Evolutionary conservation across 2,113 vertebrate species (phyloP), one percentile per base, ranked within the genome.

Genomic region (Chrysochloris asiatica): DNA sequence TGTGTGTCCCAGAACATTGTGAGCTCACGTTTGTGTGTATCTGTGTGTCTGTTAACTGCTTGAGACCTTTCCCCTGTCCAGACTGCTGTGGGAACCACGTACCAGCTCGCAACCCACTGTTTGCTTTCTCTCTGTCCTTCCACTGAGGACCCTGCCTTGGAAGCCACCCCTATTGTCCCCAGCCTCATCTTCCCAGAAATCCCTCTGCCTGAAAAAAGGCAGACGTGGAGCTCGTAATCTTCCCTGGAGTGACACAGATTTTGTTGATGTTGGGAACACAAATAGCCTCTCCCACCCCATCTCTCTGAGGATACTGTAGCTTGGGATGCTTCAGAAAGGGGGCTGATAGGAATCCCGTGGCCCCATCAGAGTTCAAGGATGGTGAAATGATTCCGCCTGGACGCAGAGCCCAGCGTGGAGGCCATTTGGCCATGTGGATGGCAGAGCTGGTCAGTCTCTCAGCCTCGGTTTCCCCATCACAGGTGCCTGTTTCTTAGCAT

Each of bases 1-100:
- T n/a, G n/a, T 1, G 0, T n/a, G 28, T 65, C 33, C 4, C 43
- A 0, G 2, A 10, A 22, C 2, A 0, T 38, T 5, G 47, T 6
- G 41, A 24, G 59, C 13, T 4, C 45, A 16, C 50, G 0, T 38
- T 14, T 47, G 50, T 26, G 26, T 45, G 3, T 28, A 0, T 16
- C 16, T 43, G 26, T 43, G 19, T 86, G 89, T 96, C 92, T 33
- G 36, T 78, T 63, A 3, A 77, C 45, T 36, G 78, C 85, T 19
- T n/a, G 56, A 88, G 50, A 11, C 5, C 81, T 65, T 41, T 47
- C 67, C 17, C 1, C 69, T 77, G 17, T 88, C 30, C 24, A 0
- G 38, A 47, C 11, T 26, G 84, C 59, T 30, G 36, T 52, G 4
- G 21, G 3, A 8, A 6, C 17, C 6, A 9, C 75, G 4, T 21